A percentile compares a stretch with the other conserved stretches of the same genome.
These are phyloP conservation scores for Saturnia japonica DNA, from an alignment of 2,888 invertebrate species.

Conservation along the genomic window DNA sequence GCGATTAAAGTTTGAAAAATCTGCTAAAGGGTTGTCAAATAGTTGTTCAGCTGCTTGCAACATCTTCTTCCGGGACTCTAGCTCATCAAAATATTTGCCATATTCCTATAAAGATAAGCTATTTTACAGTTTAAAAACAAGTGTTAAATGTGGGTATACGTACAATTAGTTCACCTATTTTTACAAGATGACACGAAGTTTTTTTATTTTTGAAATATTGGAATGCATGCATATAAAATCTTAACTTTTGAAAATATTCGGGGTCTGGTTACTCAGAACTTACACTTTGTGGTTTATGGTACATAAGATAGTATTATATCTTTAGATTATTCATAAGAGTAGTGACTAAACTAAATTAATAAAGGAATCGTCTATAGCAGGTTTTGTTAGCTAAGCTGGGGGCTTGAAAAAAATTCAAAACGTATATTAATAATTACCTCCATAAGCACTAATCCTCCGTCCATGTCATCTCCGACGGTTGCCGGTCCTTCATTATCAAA, in stretches of 20 bases:
- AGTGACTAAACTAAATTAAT: neutral
- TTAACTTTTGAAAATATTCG: neutral
- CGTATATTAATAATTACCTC: conserved; percentile 66
- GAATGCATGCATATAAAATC: neutral
- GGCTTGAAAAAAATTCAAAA: no score
- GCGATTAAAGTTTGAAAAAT: conserved; percentile 88
- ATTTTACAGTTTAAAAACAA: neutral
- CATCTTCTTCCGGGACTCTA: conserved; percentile 84
- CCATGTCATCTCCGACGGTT: conserved; percentile 89
- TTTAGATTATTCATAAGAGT: neutral
- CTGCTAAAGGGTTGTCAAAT: conserved; percentile 92
- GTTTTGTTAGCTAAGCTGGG: no score
- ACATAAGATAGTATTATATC: neutral
- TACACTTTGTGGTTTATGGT: neutral
- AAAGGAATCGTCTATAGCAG: neutral
- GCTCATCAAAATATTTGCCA: conserved; percentile 83
- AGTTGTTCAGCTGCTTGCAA: conserved; percentile 88
- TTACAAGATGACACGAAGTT: neutral
- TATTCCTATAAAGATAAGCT: conserved; percentile 78
- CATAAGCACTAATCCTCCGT: conserved; percentile 86
- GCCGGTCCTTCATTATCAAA: conserved; percentile 91
- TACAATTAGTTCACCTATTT: neutral
- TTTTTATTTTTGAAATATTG: neutral
- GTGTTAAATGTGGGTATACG: neutral
- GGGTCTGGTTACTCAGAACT: neutral